phyloP scores from a whole-genome alignment of 2,888 invertebrate genomes.

The Drosophila siamana region DNA sequence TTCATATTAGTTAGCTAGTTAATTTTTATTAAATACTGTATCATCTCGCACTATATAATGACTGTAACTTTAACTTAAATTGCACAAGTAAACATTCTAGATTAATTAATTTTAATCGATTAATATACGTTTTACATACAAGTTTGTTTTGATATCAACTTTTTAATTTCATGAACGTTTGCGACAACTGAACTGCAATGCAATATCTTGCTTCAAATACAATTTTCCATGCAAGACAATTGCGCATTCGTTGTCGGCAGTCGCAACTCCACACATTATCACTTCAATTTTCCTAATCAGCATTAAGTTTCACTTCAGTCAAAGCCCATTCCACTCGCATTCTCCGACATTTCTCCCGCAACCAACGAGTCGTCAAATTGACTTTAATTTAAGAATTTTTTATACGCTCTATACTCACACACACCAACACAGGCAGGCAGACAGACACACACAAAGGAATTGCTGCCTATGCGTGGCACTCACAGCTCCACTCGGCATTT shows the following conservation, averaged over 20 bases:
- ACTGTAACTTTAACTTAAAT: too few relatives aligned
- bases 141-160: too few relatives aligned
- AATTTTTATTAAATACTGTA: too few relatives aligned
- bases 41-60: too few relatives aligned
- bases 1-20: too few relatives aligned
- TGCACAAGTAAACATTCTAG: too few relatives aligned
- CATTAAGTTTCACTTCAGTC: slow-evolving; percentile 59
- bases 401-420: slow-evolving; percentile 39
- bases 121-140: too few relatives aligned
- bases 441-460: slow-evolving; percentile 34
- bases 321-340: slow-evolving; percentile 10
- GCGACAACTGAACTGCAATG: not conserved
- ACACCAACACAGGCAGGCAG: slow-evolving; percentile 7
- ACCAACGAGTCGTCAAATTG: slow-evolving; percentile 63
- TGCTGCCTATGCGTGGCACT: slow-evolving; percentile 51
- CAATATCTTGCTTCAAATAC: not conserved
- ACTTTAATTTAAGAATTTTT: slow-evolving; percentile 74
- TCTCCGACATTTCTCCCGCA: slow-evolving; percentile 33
- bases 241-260: not conserved
- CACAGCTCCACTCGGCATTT: slow-evolving; percentile 35
- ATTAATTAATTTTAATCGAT: too few relatives aligned
- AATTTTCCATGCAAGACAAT: not conserved
- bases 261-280: slow-evolving; percentile 41
- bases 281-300: slow-evolving; percentile 70
- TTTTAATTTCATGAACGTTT: too few relatives aligned